These are phyloP conservation scores for Pontoporia blainvillei DNA, from an alignment of 2,113 vertebrate species.

Conservation along the genomic window DNA sequence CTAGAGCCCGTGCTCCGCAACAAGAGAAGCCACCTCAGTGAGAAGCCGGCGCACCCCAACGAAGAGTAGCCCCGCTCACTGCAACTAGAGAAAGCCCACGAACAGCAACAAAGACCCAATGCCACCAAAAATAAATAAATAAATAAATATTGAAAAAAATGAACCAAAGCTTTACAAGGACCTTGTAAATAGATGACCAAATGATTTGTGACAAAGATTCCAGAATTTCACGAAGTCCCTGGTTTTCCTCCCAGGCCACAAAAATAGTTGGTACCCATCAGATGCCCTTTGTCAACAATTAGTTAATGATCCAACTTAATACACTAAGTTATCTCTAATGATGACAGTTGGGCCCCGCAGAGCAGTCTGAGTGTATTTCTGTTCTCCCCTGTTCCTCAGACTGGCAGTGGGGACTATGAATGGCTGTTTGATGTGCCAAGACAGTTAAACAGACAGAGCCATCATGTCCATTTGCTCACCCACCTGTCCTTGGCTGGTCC, in stretches of 20 bases:
- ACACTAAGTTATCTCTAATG: neutral
- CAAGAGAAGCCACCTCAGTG: no score
- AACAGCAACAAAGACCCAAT: no score
- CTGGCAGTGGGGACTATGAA: neutral
- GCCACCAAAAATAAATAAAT: no score
- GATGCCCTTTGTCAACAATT: neutral
- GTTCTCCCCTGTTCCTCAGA: neutral
- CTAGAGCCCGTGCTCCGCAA: no score
- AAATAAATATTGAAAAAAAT: no score
- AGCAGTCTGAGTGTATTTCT: neutral
- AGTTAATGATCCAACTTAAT: neutral
- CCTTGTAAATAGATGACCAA: neutral
- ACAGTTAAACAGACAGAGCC: neutral
- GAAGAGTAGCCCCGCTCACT: no score
- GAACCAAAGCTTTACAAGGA: neutral
- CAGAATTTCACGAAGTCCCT: neutral
- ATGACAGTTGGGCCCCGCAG: neutral
- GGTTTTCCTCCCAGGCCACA: neutral
- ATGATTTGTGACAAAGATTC: neutral
- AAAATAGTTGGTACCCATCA: neutral
- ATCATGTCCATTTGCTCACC: neutral
- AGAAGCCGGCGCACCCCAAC: accelerated
- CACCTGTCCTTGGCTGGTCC: neutral
- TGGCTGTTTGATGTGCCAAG: neutral
- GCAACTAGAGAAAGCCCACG: no score